Evolutionary conservation across 2,888 invertebrate species (phyloP).

Genomic region (Idaea aversata): DNA sequence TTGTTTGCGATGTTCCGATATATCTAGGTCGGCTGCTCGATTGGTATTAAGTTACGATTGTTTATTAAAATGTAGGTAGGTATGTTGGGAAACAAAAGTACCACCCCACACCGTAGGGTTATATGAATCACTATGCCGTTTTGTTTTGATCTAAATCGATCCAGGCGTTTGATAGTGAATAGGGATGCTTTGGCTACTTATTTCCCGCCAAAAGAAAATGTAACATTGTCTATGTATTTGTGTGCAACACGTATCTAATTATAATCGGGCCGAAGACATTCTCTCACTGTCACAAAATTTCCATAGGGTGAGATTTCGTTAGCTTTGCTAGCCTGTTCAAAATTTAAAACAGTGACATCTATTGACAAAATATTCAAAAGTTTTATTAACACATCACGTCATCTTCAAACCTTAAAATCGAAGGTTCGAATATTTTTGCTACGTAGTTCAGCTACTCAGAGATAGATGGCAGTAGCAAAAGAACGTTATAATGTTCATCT

Average conservation of each 20-base stretch:
- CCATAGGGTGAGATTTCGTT: no score
- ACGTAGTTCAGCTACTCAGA: conserved; percentile 26
- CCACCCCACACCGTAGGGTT: no score
- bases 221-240: no score
- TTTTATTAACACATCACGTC: not conserved
- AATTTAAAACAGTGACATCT: not conserved
- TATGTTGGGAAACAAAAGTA: not conserved
- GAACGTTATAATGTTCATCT: conserved; percentile 16
- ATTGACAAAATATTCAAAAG: not conserved
- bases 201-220: no score
- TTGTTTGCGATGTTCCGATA: conserved; percentile 44
- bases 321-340: not conserved
- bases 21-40: conserved; percentile 8
- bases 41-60: not conserved
- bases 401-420: not conserved
- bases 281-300: no score
- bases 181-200: no score
- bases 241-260: no score
- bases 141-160: no score
- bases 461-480: conserved; percentile 30
- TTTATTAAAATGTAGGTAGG: not conserved
- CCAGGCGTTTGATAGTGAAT: no score
- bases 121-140: no score
- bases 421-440: not conserved
- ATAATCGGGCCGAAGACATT: no score